Evolutionary conservation across 2,888 invertebrate species (phyloP), one percentile per base, ranked within the genome.

Genomic region (Pammene aurita): DNA sequence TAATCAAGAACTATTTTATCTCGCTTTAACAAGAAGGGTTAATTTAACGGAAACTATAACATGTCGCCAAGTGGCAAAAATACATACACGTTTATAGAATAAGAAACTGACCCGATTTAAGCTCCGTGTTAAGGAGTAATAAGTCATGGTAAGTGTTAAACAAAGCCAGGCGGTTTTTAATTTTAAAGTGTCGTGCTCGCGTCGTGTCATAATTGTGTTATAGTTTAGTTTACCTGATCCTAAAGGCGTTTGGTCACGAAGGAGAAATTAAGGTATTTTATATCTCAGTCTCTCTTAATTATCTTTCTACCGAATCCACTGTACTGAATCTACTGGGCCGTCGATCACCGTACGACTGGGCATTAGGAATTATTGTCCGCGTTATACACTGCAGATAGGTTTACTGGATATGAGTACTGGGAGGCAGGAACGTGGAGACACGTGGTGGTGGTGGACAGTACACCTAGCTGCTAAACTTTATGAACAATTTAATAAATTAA

Each of bases 151-250:
- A 44, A 64, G 63, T 64, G 63, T 64, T 55, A 64, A 64, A 64
- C 63, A 64, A 64, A 64, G 54, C 44, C 54, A 41, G 38, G 55
- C 34, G 26, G 18, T 62, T 62, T 62, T 62, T 62, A 62, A 62
- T 62, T 62, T 62, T 62, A 62, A 62, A 62, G 62, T 62, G 52
- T 62, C 62, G 62, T 62, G 62, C 50, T 62, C 14, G 50, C 50
- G 38, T 50, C 61, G 38, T 41, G 50, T 62, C 62, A 62, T 62
- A 62, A 62, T 62, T 62, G 62, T 62, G 62, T 62, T 62, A 62
- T 52, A 62, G 62, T 50, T 62, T 62, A 62, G 50, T 38, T 62
- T 62, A 62, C 62, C 41, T 62, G 62, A 62, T 62, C 62, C 62
- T 62, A 52, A 62, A 62, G 62, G 50, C 61, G 41, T 41, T 62